Conservation (phyloP, 2,113 vertebrate species). For the Etia nguti region DNA sequence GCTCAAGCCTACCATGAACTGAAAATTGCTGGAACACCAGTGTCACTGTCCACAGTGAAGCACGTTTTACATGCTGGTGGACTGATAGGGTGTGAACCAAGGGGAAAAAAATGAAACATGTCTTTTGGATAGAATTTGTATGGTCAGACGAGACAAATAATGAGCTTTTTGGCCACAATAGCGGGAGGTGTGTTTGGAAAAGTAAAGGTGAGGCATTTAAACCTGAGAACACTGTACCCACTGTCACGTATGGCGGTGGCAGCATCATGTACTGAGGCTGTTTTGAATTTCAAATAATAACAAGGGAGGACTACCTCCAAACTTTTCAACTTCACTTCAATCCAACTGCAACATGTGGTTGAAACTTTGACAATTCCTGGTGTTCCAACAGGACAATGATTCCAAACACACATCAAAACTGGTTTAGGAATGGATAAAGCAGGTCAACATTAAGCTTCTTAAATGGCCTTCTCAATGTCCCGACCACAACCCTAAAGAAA, state of each 20-base stretch:
- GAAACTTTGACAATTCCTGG: neutral
- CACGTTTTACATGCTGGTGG: neutral
- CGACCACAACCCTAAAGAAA: fast-evolving
- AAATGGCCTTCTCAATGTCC: neutral
- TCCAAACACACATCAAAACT: neutral
- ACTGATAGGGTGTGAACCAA: neutral
- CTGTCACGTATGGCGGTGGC: neutral
- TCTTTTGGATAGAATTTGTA: neutral
- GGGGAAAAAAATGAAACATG: neutral
- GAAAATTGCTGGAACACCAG: fast-evolving
- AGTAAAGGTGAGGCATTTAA: neutral
- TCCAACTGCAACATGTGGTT: neutral
- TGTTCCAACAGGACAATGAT: neutral
- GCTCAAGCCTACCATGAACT: neutral
- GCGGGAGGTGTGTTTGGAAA: neutral
- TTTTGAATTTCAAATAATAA: neutral
- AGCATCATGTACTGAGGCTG: neutral
- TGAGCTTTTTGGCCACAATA: neutral
- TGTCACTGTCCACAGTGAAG: neutral
- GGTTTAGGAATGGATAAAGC: neutral
- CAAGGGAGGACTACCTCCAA: neutral
- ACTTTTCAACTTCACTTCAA: neutral
- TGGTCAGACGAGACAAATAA: fast-evolving
- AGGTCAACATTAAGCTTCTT: neutral
- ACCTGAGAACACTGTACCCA: neutral